These are phyloP conservation scores for Chloroceryle amazona DNA, from an alignment of 2,797 vertebrate genomes.

Conservation along the genomic window DNA sequence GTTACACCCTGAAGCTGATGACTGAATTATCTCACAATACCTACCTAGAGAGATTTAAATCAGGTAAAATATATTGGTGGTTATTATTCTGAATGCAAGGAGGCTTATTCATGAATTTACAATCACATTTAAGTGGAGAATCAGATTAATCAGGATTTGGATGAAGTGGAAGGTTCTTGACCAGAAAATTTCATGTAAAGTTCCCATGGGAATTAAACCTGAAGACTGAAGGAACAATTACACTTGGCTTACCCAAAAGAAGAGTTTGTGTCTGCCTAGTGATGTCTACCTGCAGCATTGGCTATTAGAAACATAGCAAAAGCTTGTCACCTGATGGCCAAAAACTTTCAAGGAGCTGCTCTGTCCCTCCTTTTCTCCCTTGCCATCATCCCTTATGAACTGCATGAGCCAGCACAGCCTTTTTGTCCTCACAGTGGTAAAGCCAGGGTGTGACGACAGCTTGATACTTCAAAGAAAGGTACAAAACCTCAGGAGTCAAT, in stretches of 20 bases:
- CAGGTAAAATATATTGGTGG: neutral
- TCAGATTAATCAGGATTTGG: slow-evolving; percentile 33
- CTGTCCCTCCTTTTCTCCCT: neutral
- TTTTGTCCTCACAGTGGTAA: neutral
- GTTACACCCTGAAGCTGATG: neutral
- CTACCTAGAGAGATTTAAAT: slow-evolving; percentile 6
- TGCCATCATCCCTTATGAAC: neutral
- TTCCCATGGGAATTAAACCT: neutral
- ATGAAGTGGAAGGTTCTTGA: slow-evolving; percentile 13
- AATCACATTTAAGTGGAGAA: neutral
- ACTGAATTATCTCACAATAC: neutral
- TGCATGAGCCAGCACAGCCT: neutral
- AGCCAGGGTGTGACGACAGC: neutral
- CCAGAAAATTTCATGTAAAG: neutral
- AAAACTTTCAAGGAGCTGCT: neutral
- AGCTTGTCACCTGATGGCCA: slow-evolving; percentile 78
- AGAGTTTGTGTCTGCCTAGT: neutral
- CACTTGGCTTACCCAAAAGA: neutral
- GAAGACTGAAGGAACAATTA: neutral
- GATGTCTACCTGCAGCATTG: too few species aligned
- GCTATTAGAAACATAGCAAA: slow-evolving; percentile 40
- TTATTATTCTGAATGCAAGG: neutral
- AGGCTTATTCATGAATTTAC: neutral
- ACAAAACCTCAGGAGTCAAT: neutral
- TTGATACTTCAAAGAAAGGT: neutral